Base-by-base conservation (phyloP, 2,888 invertebrate genomes). In the Sacculina carcini region DNA sequence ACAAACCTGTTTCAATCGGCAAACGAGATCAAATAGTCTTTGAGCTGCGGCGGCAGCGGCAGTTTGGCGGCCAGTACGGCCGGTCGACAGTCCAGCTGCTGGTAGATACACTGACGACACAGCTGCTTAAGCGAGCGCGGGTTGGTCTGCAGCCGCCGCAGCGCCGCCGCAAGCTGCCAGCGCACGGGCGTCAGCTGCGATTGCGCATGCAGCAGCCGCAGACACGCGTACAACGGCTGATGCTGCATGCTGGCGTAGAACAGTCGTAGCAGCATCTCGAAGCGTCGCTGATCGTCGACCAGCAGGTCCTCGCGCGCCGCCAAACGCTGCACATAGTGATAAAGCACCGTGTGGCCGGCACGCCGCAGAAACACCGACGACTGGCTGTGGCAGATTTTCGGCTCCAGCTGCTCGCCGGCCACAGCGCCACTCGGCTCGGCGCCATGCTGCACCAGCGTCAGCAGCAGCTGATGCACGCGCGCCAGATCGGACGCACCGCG, bases 71-170 rank as follows among this genome's bases (percentile, higher is more conserved):
- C 71, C 60, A 71, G 70, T 55, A 72, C 68, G n/a, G 76, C 77
- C 50, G 79, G 69, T 59, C 73, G 71, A 46, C 75, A 67, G 54
- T 72, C 69, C 55, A 80, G 63, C 49, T 76, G 71, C 59, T 74
- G 73, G 62, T 78, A 78, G 55, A 81, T 78, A 57, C 72, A 69
- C 49, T 78, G 74, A 21, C 80, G 70, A 40, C 77, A 71, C 54
- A 78, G 73, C 64, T 79, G 78, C 62, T 78, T 78, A n/a, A 81
- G 67, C 55, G 72, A 73, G 40, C 79, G 68, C 10, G 80, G 79
- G 55, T 71, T 69, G 34, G 74, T 73, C 59, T 75, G 73, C 57
- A 79, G 65, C 50, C n/a, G 51, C 51, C 53, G 52, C 23, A 55
- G 21, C 12, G 52, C 49, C 38, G 51, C 36, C 9, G 56, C 48